These are phyloP conservation scores for Aphelocoma californica DNA, from an alignment of 2,797 vertebrate genomes.

Conservation along the genomic window DNA sequence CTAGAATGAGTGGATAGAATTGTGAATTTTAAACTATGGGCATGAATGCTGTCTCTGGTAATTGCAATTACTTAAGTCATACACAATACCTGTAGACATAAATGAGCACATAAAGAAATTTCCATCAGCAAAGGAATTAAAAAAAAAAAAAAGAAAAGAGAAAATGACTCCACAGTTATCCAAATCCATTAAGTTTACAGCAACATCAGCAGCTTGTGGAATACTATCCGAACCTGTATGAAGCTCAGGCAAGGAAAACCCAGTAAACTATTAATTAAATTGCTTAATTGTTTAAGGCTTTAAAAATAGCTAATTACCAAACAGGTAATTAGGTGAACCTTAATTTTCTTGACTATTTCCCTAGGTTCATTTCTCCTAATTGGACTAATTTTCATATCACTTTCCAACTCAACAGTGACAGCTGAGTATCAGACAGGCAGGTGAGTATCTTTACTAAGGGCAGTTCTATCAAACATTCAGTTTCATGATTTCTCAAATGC, in stretches of 20 bases:
- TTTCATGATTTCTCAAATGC: neutral
- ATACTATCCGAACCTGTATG: neutral
- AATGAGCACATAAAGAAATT: neutral
- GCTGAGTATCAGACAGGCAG: neutral
- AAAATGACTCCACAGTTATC: neutral
- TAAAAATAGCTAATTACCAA: neutral
- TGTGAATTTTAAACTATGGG: neutral
- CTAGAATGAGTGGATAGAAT: neutral
- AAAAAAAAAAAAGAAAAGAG: neutral
- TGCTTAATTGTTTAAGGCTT: neutral
- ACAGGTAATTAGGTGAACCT: neutral
- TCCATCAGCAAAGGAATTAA: neutral
- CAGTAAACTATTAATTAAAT: neutral
- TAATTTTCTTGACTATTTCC: neutral
- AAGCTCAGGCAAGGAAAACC: neutral
- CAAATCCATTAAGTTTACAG: neutral
- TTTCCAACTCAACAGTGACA: neutral
- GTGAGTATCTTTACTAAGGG: neutral
- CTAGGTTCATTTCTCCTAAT: neutral
- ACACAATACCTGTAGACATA: neutral
- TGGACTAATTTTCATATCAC: neutral
- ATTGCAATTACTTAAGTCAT: neutral
- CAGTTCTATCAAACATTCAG: neutral
- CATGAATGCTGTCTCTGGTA: neutral
- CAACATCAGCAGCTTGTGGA: neutral